Evolutionary conservation across 2,888 invertebrate species (phyloP).

Genomic region (Petrolisthes manimaculis): DNA sequence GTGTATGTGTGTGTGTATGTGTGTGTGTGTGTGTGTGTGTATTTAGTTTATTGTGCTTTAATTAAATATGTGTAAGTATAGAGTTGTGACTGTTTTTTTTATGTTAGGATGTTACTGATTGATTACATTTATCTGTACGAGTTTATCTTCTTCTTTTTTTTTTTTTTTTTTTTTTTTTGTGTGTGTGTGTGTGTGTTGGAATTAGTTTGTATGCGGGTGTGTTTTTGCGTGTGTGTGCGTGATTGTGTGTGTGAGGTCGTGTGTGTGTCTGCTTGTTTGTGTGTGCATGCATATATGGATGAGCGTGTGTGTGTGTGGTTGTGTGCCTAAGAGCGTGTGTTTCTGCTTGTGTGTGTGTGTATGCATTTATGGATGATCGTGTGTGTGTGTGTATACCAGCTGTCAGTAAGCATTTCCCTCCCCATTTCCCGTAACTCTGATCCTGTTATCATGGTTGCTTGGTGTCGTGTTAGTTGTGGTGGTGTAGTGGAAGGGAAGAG

Average conservation of each 20-base stretch:
- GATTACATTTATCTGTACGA: too few relatives aligned
- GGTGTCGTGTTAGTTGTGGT: neutral
- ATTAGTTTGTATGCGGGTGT: neutral
- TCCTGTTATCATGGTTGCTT: neutral
- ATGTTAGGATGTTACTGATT: too few relatives aligned
- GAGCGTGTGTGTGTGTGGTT: neutral
- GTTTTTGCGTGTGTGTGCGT: too few relatives aligned
- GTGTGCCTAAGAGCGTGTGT: neutral
- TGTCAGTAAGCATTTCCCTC: neutral
- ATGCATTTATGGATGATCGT: neutral
- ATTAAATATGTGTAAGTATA: neutral
- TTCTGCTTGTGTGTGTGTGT: neutral
- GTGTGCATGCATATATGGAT: neutral
- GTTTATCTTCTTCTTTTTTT: too few relatives aligned
- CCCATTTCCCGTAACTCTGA: neutral
- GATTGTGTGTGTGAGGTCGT: neutral
- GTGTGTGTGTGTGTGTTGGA: neutral
- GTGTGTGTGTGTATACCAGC: neutral
- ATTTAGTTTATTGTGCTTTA: neutral
- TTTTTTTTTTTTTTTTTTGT: too few relatives aligned
- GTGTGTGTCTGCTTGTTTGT: constrained; percentile 3
- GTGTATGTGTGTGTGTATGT: neutral
- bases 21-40: neutral
- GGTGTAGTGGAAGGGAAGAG: too few relatives aligned
- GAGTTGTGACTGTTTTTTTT: too few relatives aligned